Evolutionary conservation across 2,888 invertebrate species (phyloP).

Genomic region (Noctua fimbriata): DNA sequence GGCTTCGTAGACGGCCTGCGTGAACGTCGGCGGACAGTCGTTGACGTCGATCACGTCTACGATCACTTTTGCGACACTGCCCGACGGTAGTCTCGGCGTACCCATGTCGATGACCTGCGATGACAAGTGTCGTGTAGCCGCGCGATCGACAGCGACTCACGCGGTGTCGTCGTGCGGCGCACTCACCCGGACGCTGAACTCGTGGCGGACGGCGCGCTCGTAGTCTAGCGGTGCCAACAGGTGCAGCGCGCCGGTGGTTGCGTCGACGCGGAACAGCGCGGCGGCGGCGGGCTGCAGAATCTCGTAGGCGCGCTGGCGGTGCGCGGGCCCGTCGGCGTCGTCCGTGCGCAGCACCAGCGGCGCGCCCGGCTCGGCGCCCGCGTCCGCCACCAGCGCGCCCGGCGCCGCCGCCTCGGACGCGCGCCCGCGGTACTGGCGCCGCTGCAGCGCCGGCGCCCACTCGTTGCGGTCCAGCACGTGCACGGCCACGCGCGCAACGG

Average conservation of each 20-base stretch:
- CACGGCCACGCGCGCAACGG: conserved; percentile 93
- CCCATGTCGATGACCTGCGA: conserved; percentile 93
- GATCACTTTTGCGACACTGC: conserved; percentile 94
- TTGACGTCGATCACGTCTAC: conserved; percentile 96
- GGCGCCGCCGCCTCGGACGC: conserved; percentile 94
- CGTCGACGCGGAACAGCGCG: conserved; percentile 95
- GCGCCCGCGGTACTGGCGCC: conserved; percentile 92
- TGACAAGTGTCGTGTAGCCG: background rate
- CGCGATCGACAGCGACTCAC: background rate
- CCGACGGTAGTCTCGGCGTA: conserved; percentile 94
- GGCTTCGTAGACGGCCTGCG: conserved; percentile 92
- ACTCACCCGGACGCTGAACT: conserved; percentile 94
- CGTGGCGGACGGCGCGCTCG: conserved; percentile 92
- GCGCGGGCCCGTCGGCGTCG: conserved; percentile 96
- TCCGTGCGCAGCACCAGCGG: conserved; percentile 96
- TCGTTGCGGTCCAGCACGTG: conserved; percentile 97
- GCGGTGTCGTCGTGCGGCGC: background rate
- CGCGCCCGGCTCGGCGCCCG: conserved; percentile 59
- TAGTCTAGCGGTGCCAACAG: conserved; percentile 95
- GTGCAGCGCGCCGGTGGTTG: conserved; percentile 96
- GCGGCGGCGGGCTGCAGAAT: conserved; percentile 95
- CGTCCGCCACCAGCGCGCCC: conserved; percentile 92
- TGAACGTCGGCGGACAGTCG: conserved; percentile 96
- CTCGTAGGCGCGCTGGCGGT: conserved; percentile 95
- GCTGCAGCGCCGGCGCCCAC: conserved; percentile 93